Base-by-base conservation (phyloP, 2,113 vertebrate species). In the Machaerirhynchus nigripectus region DNA sequence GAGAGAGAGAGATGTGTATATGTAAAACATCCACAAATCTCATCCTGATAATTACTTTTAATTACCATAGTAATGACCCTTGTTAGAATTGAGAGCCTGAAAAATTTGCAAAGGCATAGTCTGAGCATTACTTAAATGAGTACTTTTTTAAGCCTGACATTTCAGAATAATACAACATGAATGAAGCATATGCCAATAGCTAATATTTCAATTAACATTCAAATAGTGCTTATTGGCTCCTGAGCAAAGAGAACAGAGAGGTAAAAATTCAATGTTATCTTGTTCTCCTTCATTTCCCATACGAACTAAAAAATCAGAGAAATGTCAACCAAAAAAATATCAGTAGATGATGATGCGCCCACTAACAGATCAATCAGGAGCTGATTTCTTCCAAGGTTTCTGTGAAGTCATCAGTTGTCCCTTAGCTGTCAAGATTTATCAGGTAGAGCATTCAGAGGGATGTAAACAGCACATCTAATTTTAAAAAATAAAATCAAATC, bases 221-320 rank as follows among this genome's bases (percentile, higher is more conserved):
- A 89, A 69, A 85, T 15, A 76, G 15, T 52, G 30, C 20, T 89
- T 69, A 50, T 2, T 65, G 69, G 56, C 14, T 95, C 55, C 75
- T 57, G 8, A 73, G 60, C 10, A 93, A 80, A 95, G 8, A 35
- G 28, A 93, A 79, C 1, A 80, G 23, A 92, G 56, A 11, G 81
- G 37, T 73, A 90, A 89, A 87, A 93, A 90, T 70, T 40, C 52
- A 70, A 0, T 40, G 15, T 78, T 90, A 88, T 80, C 50, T 53
- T 95, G 15, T 59, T 93, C 37, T 68, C 49, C 35, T 93, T 83
- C 61, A 56, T 74, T 83, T 79, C 59, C 42, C 50, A 49, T 31
- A 60, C 21, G 70, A 89, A 90, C 19, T 90, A 71, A 90, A 96
- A 96, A 95, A 92, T 79, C 64, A 84, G 28, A 84, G 69, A 90